phyloP scores from a whole-genome alignment of 2,888 invertebrate species.

The Melieria crassipennis region DNA sequence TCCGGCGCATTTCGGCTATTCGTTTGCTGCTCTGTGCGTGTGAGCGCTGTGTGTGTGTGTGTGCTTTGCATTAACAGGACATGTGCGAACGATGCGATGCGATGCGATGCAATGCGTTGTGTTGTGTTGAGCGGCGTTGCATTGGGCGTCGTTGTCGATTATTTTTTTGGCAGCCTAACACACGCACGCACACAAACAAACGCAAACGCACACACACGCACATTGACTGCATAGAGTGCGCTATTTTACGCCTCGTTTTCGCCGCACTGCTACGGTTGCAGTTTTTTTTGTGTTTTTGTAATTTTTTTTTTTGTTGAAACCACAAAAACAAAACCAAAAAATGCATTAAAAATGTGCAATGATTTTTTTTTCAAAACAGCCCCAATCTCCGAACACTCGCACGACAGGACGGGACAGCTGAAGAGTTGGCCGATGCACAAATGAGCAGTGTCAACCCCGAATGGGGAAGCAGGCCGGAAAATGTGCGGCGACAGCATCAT shows the following conservation, averaged over 20 bases:
- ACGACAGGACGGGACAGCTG: background rate
- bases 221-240: constrained; percentile 29
- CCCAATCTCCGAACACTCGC: constrained; percentile 35
- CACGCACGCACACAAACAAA: constrained; percentile 37
- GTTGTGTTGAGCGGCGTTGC: constrained; percentile 31
- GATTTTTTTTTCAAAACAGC: constrained; percentile 46
- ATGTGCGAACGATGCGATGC: constrained; percentile 4
- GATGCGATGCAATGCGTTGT: constrained; percentile 13
- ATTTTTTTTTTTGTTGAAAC: constrained; percentile 15
- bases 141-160: constrained; percentile 37
- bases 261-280: background rate
- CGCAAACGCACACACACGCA: constrained; percentile 41
- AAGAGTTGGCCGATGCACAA: constrained; percentile 6
- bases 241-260: constrained; percentile 25
- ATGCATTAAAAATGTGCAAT: constrained; percentile 27
- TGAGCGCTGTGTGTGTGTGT: constrained; percentile 31
- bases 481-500: background rate
- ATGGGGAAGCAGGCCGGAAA: background rate
- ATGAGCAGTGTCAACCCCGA: constrained; percentile 40
- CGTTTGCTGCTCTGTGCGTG: background rate
- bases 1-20: constrained; percentile 6
- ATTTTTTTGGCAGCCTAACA: constrained; percentile 44
- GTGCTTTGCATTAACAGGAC: constrained; percentile 25
- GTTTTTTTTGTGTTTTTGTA: constrained; percentile 5
- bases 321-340: constrained; percentile 35